Evolutionary conservation across 2,888 invertebrate species (phyloP).

Genomic region (Caradrina kadenii): DNA sequence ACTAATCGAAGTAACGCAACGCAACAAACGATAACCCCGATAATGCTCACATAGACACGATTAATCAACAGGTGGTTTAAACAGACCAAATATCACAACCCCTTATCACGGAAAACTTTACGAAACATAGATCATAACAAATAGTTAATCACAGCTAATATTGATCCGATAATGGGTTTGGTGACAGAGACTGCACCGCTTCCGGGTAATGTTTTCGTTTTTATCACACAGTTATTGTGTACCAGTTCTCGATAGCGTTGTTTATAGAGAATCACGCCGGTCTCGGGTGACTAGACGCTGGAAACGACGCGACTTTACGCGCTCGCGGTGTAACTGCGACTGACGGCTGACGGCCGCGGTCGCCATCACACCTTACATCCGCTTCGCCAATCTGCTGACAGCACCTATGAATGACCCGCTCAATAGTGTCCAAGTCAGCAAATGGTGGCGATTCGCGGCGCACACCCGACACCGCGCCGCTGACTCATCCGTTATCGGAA

Average conservation of each 20-base stretch:
- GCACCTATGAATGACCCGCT: conserved; percentile 76
- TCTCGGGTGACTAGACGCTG: conserved; percentile 60
- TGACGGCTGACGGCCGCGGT: conserved; percentile 74
- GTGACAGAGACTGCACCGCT: conserved; percentile 60
- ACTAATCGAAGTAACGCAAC: conserved; percentile 68
- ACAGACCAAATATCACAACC: conserved; percentile 70
- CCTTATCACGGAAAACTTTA: conserved; percentile 65
- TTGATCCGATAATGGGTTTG: conserved; percentile 65
- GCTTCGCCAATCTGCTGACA: conserved; percentile 76
- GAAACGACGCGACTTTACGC: conserved; percentile 75
- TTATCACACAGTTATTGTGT: conserved; percentile 75
- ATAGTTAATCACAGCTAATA: conserved; percentile 72
- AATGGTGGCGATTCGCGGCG: conserved; percentile 59
- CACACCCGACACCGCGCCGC: conserved; percentile 62
- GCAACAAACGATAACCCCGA: conserved; percentile 69
- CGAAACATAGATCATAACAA: conserved; percentile 60
- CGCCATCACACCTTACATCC: conserved; percentile 72
- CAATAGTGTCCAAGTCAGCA: conserved; percentile 74
- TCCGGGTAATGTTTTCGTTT: conserved; percentile 81
- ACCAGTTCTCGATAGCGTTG: conserved; percentile 74
- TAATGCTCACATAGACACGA: conserved; percentile 68
- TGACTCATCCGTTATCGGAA: conserved; percentile 88
- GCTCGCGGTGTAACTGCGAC: conserved; percentile 73
- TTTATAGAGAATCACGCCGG: conserved; percentile 76
- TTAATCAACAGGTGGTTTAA: conserved; percentile 79